Percentiles rank a stretch among this genome's conserved stretches.
Conservation (phyloP, 2,113 vertebrate genomes). For the Chelonoidis abingdonii region DNA sequence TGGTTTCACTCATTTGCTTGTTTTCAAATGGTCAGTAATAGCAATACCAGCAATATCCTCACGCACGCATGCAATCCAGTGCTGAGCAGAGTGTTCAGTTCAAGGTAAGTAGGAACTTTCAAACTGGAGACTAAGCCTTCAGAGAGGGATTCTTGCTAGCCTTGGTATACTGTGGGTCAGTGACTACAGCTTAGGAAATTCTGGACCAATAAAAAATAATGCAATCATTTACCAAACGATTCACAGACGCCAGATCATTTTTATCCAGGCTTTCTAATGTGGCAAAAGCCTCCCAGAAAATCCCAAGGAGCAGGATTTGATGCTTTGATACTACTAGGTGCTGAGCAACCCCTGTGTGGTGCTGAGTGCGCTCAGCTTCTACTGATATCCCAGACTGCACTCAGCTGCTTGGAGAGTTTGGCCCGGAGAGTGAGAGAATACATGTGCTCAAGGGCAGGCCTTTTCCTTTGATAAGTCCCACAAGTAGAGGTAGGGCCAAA, state of each 20-base stretch:
- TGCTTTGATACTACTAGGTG: slow-evolving; percentile 28
- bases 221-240: background rate
- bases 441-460: background rate
- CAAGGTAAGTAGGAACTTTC: background rate
- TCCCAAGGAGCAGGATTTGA: slow-evolving; percentile 49
- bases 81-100: background rate
- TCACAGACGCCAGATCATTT: slow-evolving; percentile 5
- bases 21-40: slow-evolving; percentile 52
- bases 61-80: background rate
- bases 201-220: background rate
- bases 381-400: background rate
- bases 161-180: slow-evolving; percentile 17
- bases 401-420: rapidly evolving
- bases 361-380: background rate
- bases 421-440: background rate
- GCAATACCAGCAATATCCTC: background rate
- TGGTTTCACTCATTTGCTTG: slow-evolving; percentile 61
- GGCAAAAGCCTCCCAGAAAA: slow-evolving; percentile 45
- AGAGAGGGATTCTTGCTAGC: background rate
- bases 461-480: background rate
- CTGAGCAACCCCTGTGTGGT: background rate
- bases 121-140: background rate
- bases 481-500: background rate
- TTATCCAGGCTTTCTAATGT: background rate
- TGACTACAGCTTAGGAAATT: background rate